phyloP scores from a whole-genome alignment of 2,888 invertebrate species.

The Eristalis arbustorum region DNA sequence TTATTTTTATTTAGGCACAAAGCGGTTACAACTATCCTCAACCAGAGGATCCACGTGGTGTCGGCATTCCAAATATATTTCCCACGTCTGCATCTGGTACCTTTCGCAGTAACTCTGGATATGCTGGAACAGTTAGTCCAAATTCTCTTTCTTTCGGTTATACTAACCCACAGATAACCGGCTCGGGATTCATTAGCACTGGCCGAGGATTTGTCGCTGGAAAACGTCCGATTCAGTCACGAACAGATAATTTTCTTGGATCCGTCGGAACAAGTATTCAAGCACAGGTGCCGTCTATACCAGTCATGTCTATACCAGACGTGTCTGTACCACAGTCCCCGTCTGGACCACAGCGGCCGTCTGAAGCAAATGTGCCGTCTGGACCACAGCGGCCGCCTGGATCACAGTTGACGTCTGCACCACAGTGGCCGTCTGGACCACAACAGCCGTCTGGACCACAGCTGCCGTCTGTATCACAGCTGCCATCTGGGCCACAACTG shows the following conservation, averaged over 20 bases:
- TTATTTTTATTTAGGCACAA: slow-evolving; percentile 82
- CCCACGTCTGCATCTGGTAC: slow-evolving; percentile 72
- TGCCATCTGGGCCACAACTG: no score
- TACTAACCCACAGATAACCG: slow-evolving; percentile 31
- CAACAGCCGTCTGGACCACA: no score
- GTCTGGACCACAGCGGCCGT: no score
- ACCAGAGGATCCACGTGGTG: slow-evolving; percentile 83
- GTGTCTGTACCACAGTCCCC: no score
- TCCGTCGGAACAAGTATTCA: slow-evolving; percentile 45
- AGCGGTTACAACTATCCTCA: slow-evolving; percentile 88
- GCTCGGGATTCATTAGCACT: slow-evolving; percentile 45
- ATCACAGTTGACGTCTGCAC: no score
- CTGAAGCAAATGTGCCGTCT: no score
- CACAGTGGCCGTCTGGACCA: no score
- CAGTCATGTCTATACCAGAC: no score
- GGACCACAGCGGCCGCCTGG: no score
- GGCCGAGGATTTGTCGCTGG: slow-evolving; percentile 48
- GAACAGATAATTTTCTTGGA: slow-evolving; percentile 69
- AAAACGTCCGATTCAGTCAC: slow-evolving; percentile 69
- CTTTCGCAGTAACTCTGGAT: slow-evolving; percentile 72
- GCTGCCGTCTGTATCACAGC: no score
- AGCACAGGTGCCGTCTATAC: no score
- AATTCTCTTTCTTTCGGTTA: slow-evolving; percentile 62
- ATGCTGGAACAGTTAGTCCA: slow-evolving; percentile 73
- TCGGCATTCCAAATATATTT: slow-evolving; percentile 71